Evolutionary conservation across 2,113 vertebrate species (phyloP).

Genomic region (Petrocephalus zakoni): DNA sequence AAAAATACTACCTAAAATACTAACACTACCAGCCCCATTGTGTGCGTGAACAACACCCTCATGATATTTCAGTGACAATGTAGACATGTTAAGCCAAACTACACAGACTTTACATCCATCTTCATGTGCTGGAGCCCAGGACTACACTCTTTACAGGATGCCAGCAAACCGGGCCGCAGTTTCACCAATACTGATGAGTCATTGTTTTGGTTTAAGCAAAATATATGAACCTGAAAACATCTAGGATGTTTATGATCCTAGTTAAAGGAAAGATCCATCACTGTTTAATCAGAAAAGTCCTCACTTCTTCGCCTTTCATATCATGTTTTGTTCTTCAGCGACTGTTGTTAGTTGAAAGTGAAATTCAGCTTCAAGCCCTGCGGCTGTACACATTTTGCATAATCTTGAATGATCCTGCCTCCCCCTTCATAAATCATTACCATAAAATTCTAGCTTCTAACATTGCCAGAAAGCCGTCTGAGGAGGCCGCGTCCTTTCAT

Average conservation of each 20-base stretch:
- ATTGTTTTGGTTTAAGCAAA: background rate
- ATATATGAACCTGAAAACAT: background rate
- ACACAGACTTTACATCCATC: background rate
- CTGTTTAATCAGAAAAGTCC: background rate
- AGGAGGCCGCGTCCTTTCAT: background rate
- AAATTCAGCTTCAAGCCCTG: background rate
- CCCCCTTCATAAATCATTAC: background rate
- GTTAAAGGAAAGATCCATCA: background rate
- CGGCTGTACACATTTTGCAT: background rate
- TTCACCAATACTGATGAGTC: background rate
- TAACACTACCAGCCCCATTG: background rate
- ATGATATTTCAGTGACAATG: background rate
- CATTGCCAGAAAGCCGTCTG: background rate
- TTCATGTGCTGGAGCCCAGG: background rate
- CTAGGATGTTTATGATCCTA: background rate
- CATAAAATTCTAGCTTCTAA: background rate
- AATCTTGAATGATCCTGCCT: background rate
- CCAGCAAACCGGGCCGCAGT: background rate
- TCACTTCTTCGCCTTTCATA: background rate
- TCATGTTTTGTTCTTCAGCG: background rate
- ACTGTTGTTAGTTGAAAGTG: slow-evolving; percentile 6
- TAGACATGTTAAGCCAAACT: background rate
- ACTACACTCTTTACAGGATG: background rate
- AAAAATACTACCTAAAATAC: background rate
- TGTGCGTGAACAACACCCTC: background rate